Percentiles rank a stretch among this genome's conserved stretches.
Evolutionary conservation across 2,888 invertebrate species (phyloP).

Genomic region (Troglohyphantes excavatus): DNA sequence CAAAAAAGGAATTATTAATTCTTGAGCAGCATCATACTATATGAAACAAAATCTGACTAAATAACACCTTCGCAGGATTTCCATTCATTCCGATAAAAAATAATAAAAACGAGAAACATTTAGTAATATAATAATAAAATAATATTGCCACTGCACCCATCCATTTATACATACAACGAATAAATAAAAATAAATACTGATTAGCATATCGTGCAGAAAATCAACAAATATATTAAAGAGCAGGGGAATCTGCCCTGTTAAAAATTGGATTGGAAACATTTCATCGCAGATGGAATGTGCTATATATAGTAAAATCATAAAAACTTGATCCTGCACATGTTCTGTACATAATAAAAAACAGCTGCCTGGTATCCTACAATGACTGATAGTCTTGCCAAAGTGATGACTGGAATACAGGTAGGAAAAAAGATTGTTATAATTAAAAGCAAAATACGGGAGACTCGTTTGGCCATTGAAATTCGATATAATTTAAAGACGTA

Average conservation of each 20-base stretch:
- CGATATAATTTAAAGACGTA: too few relatives aligned
- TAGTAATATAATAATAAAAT: constrained; percentile 47
- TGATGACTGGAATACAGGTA: constrained; percentile 69
- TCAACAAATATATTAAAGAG: constrained; percentile 48
- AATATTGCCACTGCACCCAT: constrained; percentile 75
- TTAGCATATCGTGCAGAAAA: constrained; percentile 35
- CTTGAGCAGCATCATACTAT: constrained; percentile 67
- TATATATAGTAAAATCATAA: constrained; percentile 59
- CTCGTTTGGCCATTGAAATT: neutral
- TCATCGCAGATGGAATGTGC: constrained; percentile 71
- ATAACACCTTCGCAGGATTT: constrained; percentile 42
- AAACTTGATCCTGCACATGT: constrained; percentile 33
- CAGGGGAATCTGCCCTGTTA: constrained; percentile 31
- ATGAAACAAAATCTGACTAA: constrained; percentile 46
- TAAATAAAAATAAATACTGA: constrained; percentile 74
- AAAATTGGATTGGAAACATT: constrained; percentile 55
- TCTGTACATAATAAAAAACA: constrained; percentile 61
- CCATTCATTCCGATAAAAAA: constrained; percentile 13
- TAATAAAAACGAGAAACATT: neutral
- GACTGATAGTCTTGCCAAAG: constrained; percentile 72
- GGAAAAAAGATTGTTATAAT: constrained; percentile 28
- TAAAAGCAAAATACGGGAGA: constrained; percentile 3
- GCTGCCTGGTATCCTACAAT: constrained; percentile 72
- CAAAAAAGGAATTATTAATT: constrained; percentile 53
- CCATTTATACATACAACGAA: constrained; percentile 27